A percentile compares a stretch with the other conserved stretches of the same genome.
Conservation (phyloP, 2,797 vertebrate genomes). For the Numenius phaeopus region DNA sequence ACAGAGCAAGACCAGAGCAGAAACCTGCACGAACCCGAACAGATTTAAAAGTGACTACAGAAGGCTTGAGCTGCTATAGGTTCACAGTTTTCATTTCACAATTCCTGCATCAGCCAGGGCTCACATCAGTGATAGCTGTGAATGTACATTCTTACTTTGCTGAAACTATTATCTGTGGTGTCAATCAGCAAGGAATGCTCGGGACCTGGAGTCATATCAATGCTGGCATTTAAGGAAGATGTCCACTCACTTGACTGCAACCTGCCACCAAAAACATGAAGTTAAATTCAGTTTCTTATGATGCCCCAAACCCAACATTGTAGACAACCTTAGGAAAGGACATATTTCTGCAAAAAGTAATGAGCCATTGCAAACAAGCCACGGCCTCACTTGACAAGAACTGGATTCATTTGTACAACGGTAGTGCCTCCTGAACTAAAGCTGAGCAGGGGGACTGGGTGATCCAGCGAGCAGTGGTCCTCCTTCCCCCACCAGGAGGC, state of each 20-base stretch:
- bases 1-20: neutral
- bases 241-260: conserved; percentile 82
- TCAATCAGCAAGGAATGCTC: conserved; percentile 88
- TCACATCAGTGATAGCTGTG: neutral
- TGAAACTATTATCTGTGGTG: conserved; percentile 79
- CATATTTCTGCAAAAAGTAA: neutral
- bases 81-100: neutral
- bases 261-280: conserved; percentile 58
- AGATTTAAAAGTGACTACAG: neutral
- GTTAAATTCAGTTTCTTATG: neutral
- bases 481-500: neutral
- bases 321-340: neutral
- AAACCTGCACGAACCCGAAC: neutral
- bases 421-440: neutral
- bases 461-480: neutral
- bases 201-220: conserved; percentile 72
- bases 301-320: neutral
- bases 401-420: neutral
- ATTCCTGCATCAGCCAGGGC: neutral
- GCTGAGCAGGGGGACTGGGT: neutral
- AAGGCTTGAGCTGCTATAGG: neutral
- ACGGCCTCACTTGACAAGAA: neutral
- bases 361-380: neutral
- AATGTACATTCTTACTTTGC: conserved; percentile 81
- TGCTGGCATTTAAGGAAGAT: conserved; percentile 69